Percentiles rank a stretch among this genome's conserved stretches.
These are phyloP conservation scores for Bucco capensis DNA, from an alignment of 2,113 vertebrate genomes.

Conservation along the genomic window DNA sequence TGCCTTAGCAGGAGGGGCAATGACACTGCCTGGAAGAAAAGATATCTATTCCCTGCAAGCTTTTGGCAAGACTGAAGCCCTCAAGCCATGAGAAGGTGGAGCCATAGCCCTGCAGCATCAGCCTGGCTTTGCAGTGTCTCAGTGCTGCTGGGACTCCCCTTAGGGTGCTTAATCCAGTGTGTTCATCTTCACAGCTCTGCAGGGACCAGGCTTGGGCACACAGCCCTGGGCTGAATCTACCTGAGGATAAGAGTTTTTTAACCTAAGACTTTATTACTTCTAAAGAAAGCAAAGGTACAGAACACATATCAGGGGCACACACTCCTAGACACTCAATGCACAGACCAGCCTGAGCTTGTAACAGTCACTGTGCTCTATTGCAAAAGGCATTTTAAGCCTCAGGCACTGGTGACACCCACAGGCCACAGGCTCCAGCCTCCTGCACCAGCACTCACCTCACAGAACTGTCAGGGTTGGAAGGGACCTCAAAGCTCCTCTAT, in stretches of 20 bases:
- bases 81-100: not conserved
- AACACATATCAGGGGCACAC: not conserved
- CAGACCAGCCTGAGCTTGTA: not conserved
- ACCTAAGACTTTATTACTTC: not conserved
- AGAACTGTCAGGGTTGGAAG: too few species aligned
- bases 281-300: not conserved
- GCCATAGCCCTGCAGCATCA: not conserved
- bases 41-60: not conserved
- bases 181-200: not conserved
- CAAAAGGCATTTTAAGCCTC: not conserved
- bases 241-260: not conserved
- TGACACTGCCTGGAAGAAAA: not conserved
- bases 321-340: not conserved
- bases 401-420: not conserved
- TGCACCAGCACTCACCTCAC: too few species aligned
- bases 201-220: not conserved
- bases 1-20: not conserved
- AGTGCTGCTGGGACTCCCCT: not conserved
- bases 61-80: not conserved
- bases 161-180: fast-evolving
- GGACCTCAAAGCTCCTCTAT: too few species aligned
- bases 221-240: not conserved
- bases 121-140: fast-evolving
- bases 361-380: not conserved
- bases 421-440: not conserved